Evolutionary conservation across 2,113 vertebrate species (phyloP), one percentile per base, ranked within the genome.

Genomic region (Epinephelus moara): DNA sequence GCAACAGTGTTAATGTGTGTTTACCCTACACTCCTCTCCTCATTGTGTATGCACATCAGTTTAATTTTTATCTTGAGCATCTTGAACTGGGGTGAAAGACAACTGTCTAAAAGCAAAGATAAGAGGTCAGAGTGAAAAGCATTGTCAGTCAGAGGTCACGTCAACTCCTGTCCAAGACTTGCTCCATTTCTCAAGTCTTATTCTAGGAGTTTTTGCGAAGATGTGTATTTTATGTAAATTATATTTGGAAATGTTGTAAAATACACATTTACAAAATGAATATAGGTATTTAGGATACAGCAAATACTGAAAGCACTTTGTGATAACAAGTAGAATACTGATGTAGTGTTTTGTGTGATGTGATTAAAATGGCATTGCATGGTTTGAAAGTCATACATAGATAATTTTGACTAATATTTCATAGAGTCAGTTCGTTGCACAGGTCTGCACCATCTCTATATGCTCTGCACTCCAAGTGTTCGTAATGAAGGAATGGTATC

Each of bases 401-500:
- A 19, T 56, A 8, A 25, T n/a, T 21, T 53, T 25, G 4, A 45
- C 4, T 42, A 50, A 78, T 71, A 30, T 71, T 45, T 6, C 6
- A 66, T 12, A 37, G 11, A 63, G 40, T 56, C 45, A 30, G 27
- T 21, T 49, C 15, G 27, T 40, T 40, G 19, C 45, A 67, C 17
- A 62, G 10, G 52, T 61, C 33, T 49, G 55, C n/a, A 49, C 14
- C 14, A 57, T 78, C 27, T 75, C 57, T 53, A 17, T 6, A 47
- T 18, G 55, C 59, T 47, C 17, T n/a, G 7, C 9, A 15, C 50
- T n/a, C 23, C 63, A 25, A 42, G 45, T 27, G 21, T 50, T 82
- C 53, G n/a, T 23, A 19, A 30, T 27, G 19, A 73, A 64, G 37
- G 80, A 85, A 77, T 40, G 70, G 45, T 78, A 23, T 80, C 69